Evolutionary conservation across 2,113 vertebrate species (phyloP).

Genomic region (Neoarius graeffei): DNA sequence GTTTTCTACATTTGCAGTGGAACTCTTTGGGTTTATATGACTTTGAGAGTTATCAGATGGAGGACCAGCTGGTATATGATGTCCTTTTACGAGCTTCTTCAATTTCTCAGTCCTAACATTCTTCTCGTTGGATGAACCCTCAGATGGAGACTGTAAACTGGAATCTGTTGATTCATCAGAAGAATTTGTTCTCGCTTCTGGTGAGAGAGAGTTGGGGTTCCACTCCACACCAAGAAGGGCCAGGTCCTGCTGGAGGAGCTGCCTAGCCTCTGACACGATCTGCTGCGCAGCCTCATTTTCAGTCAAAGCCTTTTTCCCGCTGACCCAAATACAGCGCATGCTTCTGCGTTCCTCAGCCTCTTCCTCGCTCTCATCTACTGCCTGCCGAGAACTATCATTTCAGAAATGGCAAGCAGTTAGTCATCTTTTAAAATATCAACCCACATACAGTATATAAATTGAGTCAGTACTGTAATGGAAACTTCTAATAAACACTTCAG

Average conservation of each 20-base stretch:
- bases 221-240: constrained; percentile 85
- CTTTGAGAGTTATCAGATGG: neutral
- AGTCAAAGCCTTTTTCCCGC: constrained; percentile 82
- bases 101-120: neutral
- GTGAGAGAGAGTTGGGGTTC: constrained; percentile 69
- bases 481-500: too few species aligned
- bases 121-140: neutral
- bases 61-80: neutral
- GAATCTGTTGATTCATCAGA: constrained; percentile 39
- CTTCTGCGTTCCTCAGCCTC: constrained; percentile 84
- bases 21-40: constrained; percentile 8
- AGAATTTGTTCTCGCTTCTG: constrained; percentile 9
- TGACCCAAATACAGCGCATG: constrained; percentile 82
- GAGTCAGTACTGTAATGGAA: too few species aligned
- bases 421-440: neutral
- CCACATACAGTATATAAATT: too few species aligned
- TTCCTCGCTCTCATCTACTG: constrained; percentile 89
- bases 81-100: neutral
- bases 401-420: neutral
- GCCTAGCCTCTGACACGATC: constrained; percentile 86
- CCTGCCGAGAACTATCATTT: constrained; percentile 76
- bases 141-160: neutral
- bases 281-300: constrained; percentile 84
- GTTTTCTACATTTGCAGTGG: constrained; percentile 31
- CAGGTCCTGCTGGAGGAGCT: constrained; percentile 89